Evolutionary conservation across 1,140 invertebrate genomes (phyloP), one percentile per base, ranked within the genome.

Genomic region (Sycophila sp.): DNA sequence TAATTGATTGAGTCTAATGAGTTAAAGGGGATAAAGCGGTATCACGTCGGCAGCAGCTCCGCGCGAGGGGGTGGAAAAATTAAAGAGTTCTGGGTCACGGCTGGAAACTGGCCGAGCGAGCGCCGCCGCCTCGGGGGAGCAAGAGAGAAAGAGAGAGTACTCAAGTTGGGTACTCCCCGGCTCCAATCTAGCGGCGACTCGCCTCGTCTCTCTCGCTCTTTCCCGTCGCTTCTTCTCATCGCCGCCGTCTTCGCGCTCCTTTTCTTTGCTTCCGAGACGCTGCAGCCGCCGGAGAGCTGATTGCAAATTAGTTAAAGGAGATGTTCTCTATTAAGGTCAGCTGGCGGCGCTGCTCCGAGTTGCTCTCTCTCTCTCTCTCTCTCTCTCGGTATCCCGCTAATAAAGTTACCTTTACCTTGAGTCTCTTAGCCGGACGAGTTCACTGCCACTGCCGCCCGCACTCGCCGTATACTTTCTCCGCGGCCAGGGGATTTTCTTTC

Each of bases 241-340:
- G 32, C 15, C 32, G 32, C 36, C 42, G 70, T 75, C 75, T 74
- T 67, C 69, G 63, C 65, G 76, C 71, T 73, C 73, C 76, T 74
- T 72, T 74, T 75, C 71, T 72, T 74, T 56, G 73, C 73, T 73
- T 72, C 71, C 74, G 76, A 77, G 73, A 74, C 77, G 74, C 60
- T 73, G 73, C 73, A 64, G 73, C 72, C 38, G 45, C 64, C 67
- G 69, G 75, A 77, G 74, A 78, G 81, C 78, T 84, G 83, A 85
- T 85, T 85, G 81, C 78, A 83, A 84, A 84, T 85, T 85, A 84
- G 81, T 85, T 85, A 85, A 85, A 85, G 83, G 81, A 81, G 82
- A 85, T 85, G 79, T 72, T 72, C 79, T 80, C 81, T 78, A 82
- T 83, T 85, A 82, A 75, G 72, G 76, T 73, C 78, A 78, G 77